Conservation (phyloP, 1,140 invertebrate genomes). For the silkworm (Bombyx mori) region ASM3026992v2 NC_085113.1:10920501-10921000, state of each 20-base stretch:
- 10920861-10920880: neutral
- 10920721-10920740: neutral
- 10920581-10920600: too few relatives aligned
- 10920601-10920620: too few relatives aligned
- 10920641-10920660: too few relatives aligned
- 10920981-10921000: neutral
- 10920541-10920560: too few relatives aligned
- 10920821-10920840: neutral
- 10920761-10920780: neutral
- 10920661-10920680: too few relatives aligned
- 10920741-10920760: neutral
- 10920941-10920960: conserved; percentile 1
- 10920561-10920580: too few relatives aligned
- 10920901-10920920: conserved; percentile 5
- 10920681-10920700: neutral
- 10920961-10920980: neutral
- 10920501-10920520: too few relatives aligned
- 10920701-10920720: neutral
- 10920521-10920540: too few relatives aligned
- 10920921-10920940: neutral
- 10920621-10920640: too few relatives aligned
- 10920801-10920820: neutral
- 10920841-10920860: neutral
- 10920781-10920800: neutral
- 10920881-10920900: conserved; percentile 1